Percentiles rank a stretch among this genome's conserved stretches.
Conservation (phyloP, 2,113 vertebrate genomes). For the Paramisgurnus dabryanus region DNA sequence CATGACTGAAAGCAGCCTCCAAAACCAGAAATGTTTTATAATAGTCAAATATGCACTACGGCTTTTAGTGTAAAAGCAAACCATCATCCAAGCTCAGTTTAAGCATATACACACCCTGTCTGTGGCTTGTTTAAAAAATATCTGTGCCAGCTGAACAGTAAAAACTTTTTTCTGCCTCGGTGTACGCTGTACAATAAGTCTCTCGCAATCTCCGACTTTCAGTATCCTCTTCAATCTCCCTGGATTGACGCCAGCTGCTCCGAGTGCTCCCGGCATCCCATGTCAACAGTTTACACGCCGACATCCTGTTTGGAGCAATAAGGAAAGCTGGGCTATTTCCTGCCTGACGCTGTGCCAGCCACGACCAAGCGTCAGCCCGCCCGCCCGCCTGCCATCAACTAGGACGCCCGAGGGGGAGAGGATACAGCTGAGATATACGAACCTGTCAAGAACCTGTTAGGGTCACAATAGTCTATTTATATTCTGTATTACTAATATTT, state of each 20-base stretch:
- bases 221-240: constrained; percentile 3
- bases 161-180: neutral
- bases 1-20: no score
- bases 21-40: no score
- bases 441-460: neutral
- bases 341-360: constrained; percentile 64
- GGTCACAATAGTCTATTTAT: neutral
- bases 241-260: constrained; percentile 66
- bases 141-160: neutral
- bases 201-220: constrained; percentile 34
- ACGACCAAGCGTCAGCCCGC: constrained; percentile 21
- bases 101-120: neutral
- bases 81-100: neutral
- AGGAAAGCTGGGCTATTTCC: constrained; percentile 76
- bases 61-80: neutral
- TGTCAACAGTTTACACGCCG: constrained; percentile 80
- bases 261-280: constrained; percentile 66
- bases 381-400: constrained; percentile 35
- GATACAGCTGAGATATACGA: neutral
- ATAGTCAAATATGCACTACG: neutral
- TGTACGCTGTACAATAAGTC: constrained; percentile 2
- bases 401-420: neutral
- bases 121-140: neutral
- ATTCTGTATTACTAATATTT: no score
- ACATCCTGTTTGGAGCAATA: constrained; percentile 83